A percentile compares a stretch with the other conserved stretches of the same genome.
Conservation (phyloP, 92 coral and sea anemone species). For the Zoanthus sansibaricus region DNA sequence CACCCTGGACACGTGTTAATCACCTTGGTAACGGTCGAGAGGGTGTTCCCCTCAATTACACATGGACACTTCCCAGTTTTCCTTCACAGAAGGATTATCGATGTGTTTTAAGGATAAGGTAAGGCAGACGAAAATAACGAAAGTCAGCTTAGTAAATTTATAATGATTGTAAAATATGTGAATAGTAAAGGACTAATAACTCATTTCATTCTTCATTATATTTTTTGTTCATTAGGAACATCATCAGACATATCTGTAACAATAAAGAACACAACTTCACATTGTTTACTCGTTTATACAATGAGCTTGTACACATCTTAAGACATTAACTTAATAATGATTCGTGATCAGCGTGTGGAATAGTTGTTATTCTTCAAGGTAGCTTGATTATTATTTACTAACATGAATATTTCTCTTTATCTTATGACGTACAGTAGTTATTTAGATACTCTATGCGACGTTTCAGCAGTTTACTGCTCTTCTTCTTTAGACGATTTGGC, state of each 20-base stretch:
- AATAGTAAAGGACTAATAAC: no score
- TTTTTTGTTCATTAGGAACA: no score
- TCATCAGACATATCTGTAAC: no score
- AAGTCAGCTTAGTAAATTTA: no score
- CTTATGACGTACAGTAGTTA: neutral
- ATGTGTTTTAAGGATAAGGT: conserved; percentile 90
- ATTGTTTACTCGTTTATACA: no score
- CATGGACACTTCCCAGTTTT: conserved; percentile 86
- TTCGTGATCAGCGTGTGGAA: neutral
- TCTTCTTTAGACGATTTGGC: no score
- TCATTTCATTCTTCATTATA: no score
- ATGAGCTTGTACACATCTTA: no score
- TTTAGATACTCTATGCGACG: neutral
- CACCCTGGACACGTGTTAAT: conserved; percentile 86
- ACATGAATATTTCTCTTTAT: neutral
- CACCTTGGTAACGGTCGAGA: conserved; percentile 95
- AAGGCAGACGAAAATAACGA: neutral
- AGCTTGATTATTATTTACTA: neutral
- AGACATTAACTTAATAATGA: neutral
- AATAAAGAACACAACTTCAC: no score
- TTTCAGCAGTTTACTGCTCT: no score
- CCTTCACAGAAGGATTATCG: conserved; percentile 77
- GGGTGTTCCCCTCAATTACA: conserved; percentile 82
- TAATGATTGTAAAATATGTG: no score
- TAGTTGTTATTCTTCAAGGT: neutral